These are phyloP conservation scores for Microvelia longipes DNA, from an alignment of 1,140 invertebrate species.

Conservation along the genomic window DNA sequence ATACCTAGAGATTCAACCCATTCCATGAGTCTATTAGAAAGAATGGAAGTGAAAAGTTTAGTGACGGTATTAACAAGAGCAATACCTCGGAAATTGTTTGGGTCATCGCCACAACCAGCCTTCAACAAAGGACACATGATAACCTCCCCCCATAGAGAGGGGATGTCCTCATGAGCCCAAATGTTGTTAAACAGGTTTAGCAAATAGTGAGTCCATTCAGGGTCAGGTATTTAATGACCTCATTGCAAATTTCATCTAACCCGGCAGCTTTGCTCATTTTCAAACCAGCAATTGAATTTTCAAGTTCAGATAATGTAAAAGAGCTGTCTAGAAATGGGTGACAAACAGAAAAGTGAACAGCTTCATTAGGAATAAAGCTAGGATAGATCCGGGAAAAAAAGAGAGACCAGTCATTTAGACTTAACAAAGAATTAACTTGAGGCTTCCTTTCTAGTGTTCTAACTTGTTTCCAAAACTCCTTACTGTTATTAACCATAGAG, in stretches of 20 bases:
- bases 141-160: background rate
- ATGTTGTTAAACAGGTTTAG: background rate
- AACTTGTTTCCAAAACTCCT: background rate
- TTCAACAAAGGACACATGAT: background rate
- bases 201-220: background rate
- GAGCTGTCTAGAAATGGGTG: background rate
- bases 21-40: background rate
- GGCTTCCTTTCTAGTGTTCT: background rate
- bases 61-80: background rate
- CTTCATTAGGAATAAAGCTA: background rate
- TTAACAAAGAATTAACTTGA: background rate
- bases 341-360: background rate
- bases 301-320: background rate
- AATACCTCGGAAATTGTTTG: background rate
- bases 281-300: background rate
- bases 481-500: too few species aligned
- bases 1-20: background rate
- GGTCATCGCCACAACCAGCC: background rate
- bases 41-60: background rate
- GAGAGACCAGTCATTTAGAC: background rate
- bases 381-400: background rate
- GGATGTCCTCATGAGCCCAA: background rate
- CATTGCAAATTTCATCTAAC: background rate
- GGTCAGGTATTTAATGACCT: background rate
- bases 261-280: background rate